Percentiles rank a stretch among this genome's conserved stretches.
Conservation (phyloP, 2,797 vertebrate species). For the Acropternis orthonyx region DNA sequence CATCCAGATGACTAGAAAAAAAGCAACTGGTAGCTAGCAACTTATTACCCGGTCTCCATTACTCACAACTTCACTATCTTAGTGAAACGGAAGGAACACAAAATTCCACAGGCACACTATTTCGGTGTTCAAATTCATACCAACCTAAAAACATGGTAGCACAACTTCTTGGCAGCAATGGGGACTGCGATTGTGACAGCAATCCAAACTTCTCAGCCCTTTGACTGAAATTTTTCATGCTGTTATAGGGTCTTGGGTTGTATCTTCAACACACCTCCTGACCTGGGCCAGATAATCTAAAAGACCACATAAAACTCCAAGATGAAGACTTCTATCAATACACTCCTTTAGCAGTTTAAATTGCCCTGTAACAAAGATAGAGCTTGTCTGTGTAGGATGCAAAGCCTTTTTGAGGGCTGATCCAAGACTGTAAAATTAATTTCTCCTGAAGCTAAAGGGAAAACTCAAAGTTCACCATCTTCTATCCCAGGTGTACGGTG, state of each 20-base stretch:
- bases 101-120: background rate
- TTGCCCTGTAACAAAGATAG: background rate
- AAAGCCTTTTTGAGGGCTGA: conserved; percentile 32
- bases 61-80: background rate
- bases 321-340: background rate
- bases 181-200: background rate
- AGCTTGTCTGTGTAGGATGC: background rate
- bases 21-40: background rate
- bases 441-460: conserved; percentile 17
- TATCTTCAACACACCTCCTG: background rate
- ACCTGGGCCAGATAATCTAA: background rate
- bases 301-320: background rate
- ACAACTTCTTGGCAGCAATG: background rate
- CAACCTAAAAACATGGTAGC: background rate
- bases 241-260: background rate
- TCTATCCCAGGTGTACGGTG: background rate
- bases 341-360: background rate
- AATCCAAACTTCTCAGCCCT: background rate
- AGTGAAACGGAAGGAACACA: background rate
- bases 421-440: conserved; percentile 16
- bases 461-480: background rate
- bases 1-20: conserved; percentile 18
- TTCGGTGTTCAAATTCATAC: background rate
- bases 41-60: background rate
- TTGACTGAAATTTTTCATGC: background rate